These are phyloP conservation scores for Notothenia coriiceps DNA, from an alignment of 2,113 vertebrate genomes.

Conservation along the genomic window DNA sequence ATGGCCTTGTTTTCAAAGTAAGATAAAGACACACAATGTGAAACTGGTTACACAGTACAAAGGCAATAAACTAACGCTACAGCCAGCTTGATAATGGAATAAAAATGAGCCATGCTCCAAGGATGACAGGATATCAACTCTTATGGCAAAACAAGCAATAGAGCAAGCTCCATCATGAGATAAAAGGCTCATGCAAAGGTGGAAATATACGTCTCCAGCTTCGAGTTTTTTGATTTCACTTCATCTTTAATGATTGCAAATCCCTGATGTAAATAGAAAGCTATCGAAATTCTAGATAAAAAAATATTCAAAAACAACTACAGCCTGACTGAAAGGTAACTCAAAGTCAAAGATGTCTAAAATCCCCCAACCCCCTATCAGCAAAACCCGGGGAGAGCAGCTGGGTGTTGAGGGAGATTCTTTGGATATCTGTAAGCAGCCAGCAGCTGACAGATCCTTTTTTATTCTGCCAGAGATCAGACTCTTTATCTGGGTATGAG, in stretches of 20 bases:
- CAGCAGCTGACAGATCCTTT: slow-evolving; percentile 66
- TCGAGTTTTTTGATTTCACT: background rate
- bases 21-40: background rate
- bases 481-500: slow-evolving; percentile 61
- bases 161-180: background rate
- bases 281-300: slow-evolving; percentile 6
- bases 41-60: background rate
- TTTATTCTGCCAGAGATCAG: slow-evolving; percentile 67
- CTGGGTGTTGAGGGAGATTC: slow-evolving; percentile 51
- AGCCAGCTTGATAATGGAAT: background rate
- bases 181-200: background rate
- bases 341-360: slow-evolving; percentile 10
- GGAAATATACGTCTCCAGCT: background rate
- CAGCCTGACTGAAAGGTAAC: slow-evolving; percentile 2
- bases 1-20: background rate
- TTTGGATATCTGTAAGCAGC: slow-evolving; percentile 48
- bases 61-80: background rate
- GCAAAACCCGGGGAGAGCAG: slow-evolving; percentile 55
- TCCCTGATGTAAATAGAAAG: background rate
- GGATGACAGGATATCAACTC: background rate
- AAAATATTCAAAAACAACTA: background rate
- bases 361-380: slow-evolving; percentile 4
- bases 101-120: background rate
- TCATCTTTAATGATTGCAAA: background rate
- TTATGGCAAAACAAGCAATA: slow-evolving; percentile 1